These are phyloP conservation scores for Echinometra lucunter DNA, from an alignment of 53 echinoderm and acorn worm genomes.

Conservation along the genomic window DNA sequence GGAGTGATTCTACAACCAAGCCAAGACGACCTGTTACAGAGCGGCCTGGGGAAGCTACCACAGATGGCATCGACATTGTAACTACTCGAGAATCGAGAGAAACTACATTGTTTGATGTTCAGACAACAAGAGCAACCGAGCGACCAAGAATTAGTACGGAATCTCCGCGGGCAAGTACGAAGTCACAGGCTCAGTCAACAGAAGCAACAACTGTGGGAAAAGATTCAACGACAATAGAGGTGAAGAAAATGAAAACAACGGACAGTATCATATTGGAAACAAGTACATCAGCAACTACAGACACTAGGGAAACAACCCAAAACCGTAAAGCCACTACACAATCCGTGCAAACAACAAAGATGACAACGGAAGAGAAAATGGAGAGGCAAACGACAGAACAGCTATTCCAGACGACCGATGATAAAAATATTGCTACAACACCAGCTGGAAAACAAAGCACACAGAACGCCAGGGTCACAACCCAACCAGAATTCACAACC, in stretches of 20 bases:
- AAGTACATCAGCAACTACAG: not conserved
- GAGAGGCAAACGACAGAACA: not conserved
- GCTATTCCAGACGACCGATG: not conserved
- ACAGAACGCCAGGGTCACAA: not conserved
- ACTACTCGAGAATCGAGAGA: not conserved
- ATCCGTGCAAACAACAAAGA: not conserved
- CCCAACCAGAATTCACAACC: not conserved
- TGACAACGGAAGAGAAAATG: not conserved
- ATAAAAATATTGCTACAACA: not conserved
- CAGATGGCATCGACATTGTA: not conserved
- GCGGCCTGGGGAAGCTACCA: not conserved
- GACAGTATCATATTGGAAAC: not conserved
- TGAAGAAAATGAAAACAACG: not conserved
- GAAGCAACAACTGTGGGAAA: not conserved
- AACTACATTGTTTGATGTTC: not conserved
- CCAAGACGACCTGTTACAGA: not conserved
- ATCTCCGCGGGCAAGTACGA: not conserved
- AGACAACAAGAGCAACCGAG: not conserved
- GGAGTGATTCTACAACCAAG: not conserved
- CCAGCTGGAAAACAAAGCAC: not conserved
- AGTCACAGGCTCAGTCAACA: not conserved
- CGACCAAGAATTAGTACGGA: not conserved
- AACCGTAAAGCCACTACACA: not conserved
- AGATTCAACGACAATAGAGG: not conserved
- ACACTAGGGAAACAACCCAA: not conserved